Conservation (phyloP, 2,113 vertebrate genomes). For the Ramphastos sulfuratus region DNA sequence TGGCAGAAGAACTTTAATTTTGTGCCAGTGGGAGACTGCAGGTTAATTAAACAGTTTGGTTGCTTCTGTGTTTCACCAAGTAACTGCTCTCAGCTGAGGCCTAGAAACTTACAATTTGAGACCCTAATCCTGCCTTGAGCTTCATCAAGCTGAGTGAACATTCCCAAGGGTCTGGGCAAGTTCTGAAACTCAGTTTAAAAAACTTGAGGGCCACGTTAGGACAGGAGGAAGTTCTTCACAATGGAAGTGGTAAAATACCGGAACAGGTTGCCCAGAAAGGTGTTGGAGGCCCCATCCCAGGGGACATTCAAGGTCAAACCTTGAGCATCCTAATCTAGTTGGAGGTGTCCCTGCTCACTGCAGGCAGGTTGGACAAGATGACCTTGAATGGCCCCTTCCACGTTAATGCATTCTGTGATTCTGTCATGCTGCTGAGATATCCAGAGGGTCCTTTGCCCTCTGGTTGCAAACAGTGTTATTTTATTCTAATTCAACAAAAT, state of each 20-base stretch:
- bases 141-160: neutral
- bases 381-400: too few species aligned
- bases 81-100: slow-evolving; percentile 55
- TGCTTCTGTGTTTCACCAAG: slow-evolving; percentile 56
- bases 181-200: neutral
- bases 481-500: neutral
- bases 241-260: too few species aligned
- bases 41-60: slow-evolving; percentile 75
- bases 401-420: too few species aligned
- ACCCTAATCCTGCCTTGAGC: neutral
- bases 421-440: neutral
- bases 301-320: too few species aligned
- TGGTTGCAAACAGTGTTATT: neutral
- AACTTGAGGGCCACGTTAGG: neutral
- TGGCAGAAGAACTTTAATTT: slow-evolving; percentile 71
- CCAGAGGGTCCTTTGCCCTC: neutral
- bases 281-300: too few species aligned
- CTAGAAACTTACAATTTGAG: slow-evolving; percentile 49
- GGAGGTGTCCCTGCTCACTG: too few species aligned
- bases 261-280: too few species aligned
- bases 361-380: too few species aligned
- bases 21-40: slow-evolving; percentile 73
- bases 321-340: too few species aligned
- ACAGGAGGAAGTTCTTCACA: neutral
- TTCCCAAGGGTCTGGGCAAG: neutral